A percentile compares a stretch with the other conserved stretches of the same genome.
phyloP scores from a whole-genome alignment of 2,888 invertebrate genomes.

The Xestobium rufovillosum region DNA sequence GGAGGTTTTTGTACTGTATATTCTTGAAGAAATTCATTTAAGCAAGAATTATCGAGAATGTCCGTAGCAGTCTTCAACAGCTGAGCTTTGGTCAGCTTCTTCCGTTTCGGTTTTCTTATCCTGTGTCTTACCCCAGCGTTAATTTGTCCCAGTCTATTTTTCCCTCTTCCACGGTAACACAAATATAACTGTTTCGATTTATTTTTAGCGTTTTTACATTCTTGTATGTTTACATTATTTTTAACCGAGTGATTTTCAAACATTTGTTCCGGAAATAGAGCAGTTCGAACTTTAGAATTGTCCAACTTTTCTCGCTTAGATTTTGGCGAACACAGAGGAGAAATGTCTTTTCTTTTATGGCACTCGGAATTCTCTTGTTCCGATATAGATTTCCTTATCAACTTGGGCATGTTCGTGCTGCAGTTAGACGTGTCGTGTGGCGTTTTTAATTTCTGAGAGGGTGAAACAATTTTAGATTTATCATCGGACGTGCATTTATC shows the following conservation, averaged over 20 bases:
- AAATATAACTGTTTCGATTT: slow-evolving; percentile 29
- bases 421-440: slow-evolving; percentile 37
- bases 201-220: slow-evolving; percentile 16
- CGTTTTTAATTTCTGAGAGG: slow-evolving; percentile 35
- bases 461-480: slow-evolving; percentile 22
- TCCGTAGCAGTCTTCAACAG: slow-evolving; percentile 32
- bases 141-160: slow-evolving; percentile 49
- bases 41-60: slow-evolving; percentile 31
- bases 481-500: too few species aligned
- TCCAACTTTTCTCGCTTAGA: slow-evolving; percentile 19
- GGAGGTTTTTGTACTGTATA: slow-evolving; percentile 26
- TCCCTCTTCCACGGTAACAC: slow-evolving; percentile 36
- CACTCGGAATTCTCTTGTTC: slow-evolving; percentile 24
- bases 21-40: slow-evolving; percentile 28
- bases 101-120: slow-evolving; percentile 54
- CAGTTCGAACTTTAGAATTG: slow-evolving; percentile 37
- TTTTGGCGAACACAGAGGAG: slow-evolving; percentile 22
- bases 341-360: slow-evolving; percentile 23
- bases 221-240: slow-evolving; percentile 9
- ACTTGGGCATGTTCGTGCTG: slow-evolving; percentile 31
- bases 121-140: slow-evolving; percentile 59
- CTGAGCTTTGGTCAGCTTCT: slow-evolving; percentile 28
- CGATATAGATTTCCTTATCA: slow-evolving; percentile 34
- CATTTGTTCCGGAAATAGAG: slow-evolving; percentile 33
- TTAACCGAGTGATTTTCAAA: slow-evolving; percentile 4